Conservation (phyloP, 2,797 vertebrate species). For the Mallotus villosus region DNA sequence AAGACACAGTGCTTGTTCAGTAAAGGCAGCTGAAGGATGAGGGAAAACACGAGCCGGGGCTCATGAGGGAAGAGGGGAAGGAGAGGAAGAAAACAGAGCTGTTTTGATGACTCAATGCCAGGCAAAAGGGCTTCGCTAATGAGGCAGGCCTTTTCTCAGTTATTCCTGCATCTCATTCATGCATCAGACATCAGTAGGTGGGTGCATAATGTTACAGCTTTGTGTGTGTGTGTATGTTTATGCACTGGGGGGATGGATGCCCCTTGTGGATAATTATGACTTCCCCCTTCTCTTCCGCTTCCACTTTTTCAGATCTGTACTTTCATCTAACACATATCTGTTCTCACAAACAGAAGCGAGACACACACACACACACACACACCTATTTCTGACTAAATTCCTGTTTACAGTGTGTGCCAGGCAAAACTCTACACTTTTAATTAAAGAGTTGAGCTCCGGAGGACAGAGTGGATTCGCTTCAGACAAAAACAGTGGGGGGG, state of each 20-base stretch:
- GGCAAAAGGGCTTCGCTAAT: conserved; percentile 1
- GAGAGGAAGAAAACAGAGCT: not conserved
- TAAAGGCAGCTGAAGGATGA: not conserved
- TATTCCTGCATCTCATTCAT: conserved; percentile 4
- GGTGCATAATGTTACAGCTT: not conserved
- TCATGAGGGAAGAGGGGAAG: not conserved
- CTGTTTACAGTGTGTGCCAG: not conserved
- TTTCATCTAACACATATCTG: conserved; percentile 8
- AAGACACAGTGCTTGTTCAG: not conserved
- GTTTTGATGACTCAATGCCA: conserved; percentile 10
- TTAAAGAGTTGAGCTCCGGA: not conserved
- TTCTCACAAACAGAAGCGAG: not conserved
- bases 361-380: not conserved
- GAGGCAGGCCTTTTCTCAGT: not conserved
- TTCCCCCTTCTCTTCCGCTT: not conserved
- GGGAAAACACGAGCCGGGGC: not conserved
- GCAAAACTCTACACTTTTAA: not conserved
- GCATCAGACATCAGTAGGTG: not conserved
- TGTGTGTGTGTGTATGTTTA: not conserved
- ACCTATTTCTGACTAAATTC: not conserved
- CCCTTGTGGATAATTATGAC: conserved; percentile 10
- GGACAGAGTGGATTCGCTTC: not conserved
- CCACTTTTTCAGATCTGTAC: not conserved
- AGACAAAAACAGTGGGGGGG: not conserved
- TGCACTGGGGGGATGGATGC: not conserved